A percentile compares a stretch with the other conserved stretches of the same genome.
Conservation (phyloP, 2,113 vertebrate species). For the Oceanites oceanicus region DNA sequence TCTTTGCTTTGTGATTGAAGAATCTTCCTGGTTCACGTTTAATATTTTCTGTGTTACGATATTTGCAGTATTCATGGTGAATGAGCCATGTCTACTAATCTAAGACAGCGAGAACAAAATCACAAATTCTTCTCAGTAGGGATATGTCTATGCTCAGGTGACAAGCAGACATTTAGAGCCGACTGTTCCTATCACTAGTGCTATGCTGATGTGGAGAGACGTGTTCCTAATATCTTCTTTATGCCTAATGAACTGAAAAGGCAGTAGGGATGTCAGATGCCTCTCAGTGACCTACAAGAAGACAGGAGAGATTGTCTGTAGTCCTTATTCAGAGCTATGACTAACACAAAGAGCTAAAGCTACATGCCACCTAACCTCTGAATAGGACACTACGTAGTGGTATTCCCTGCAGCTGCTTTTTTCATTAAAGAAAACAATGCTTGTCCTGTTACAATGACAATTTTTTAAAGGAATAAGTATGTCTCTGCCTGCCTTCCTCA, state of each 20-base stretch:
- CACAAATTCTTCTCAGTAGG: not conserved
- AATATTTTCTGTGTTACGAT: not conserved
- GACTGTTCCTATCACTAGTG: not conserved
- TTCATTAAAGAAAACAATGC: not conserved
- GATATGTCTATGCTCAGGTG: not conserved
- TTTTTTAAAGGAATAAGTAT: not conserved
- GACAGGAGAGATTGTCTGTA: not conserved
- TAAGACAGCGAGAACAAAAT: not conserved
- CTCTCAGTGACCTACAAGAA: not conserved
- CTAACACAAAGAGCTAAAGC: not conserved
- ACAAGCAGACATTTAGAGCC: not conserved
- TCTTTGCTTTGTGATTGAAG: not conserved
- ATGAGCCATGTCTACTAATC: not conserved
- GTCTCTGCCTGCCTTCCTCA: not conserved
- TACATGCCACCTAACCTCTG: not conserved
- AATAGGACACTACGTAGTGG: rapidly evolving
- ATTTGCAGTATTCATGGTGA: not conserved
- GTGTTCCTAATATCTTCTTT: not conserved
- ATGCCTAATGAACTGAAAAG: conserved; percentile 9
- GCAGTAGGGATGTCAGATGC: not conserved
- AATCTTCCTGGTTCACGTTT: not conserved
- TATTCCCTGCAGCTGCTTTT: not conserved
- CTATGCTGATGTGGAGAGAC: not conserved
- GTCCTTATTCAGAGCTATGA: not conserved
- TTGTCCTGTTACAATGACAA: not conserved